These are phyloP conservation scores for Fulmarus glacialis DNA, from an alignment of 2,113 vertebrate genomes.

Conservation along the genomic window DNA sequence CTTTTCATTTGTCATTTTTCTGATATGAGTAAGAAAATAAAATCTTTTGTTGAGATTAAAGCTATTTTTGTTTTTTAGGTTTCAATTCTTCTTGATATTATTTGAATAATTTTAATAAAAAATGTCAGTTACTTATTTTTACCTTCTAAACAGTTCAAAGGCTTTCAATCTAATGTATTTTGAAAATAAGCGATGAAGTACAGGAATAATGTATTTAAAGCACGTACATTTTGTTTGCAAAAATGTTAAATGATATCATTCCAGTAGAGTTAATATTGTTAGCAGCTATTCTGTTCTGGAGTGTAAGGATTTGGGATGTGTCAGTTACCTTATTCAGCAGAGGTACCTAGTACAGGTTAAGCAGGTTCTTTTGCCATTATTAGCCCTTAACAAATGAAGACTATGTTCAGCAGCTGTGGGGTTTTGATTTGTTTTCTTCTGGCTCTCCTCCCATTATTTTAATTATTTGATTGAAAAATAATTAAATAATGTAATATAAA, in stretches of 20 bases:
- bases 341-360: not conserved
- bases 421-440: not conserved
- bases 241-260: not conserved
- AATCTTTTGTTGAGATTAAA: not conserved
- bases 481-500: not conserved
- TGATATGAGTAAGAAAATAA: not conserved
- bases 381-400: not conserved
- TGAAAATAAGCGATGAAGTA: not conserved
- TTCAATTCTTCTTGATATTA: not conserved
- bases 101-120: not conserved
- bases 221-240: rapidly evolving
- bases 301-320: not conserved
- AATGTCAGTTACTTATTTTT: not conserved
- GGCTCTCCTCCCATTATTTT: not conserved
- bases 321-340: not conserved
- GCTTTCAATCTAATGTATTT: not conserved
- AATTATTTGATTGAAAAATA: not conserved
- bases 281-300: not conserved
- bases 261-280: not conserved
- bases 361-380: not conserved
- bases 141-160: not conserved
- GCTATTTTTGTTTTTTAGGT: not conserved
- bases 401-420: not conserved
- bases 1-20: not conserved
- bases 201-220: not conserved